Conservation (phyloP, 1,140 invertebrate genomes). For the Anoplolepis gracilipes region DNA sequence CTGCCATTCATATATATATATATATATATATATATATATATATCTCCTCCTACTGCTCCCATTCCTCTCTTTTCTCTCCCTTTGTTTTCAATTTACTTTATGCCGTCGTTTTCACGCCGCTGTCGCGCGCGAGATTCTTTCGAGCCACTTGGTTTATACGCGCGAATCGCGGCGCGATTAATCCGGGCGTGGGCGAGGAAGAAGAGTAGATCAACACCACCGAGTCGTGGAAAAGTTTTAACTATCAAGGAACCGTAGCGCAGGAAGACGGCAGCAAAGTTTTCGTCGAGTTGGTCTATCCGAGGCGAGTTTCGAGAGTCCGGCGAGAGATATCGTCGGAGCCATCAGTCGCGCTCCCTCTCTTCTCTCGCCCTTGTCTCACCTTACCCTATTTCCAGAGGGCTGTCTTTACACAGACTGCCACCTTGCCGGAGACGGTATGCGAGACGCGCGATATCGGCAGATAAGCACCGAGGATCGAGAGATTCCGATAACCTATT, state of each 20-base stretch:
- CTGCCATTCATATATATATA: no score
- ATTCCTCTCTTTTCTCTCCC: neutral
- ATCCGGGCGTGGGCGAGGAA: conserved; percentile 70
- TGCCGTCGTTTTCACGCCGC: conserved; percentile 70
- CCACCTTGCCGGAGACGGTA: neutral
- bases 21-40: no score
- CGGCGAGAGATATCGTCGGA: conserved; percentile 77
- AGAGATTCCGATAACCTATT: conserved; percentile 46
- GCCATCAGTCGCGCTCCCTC: conserved; percentile 66
- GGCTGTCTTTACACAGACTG: conserved; percentile 5
- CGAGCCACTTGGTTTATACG: conserved; percentile 69
- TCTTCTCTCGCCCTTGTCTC: conserved; percentile 8
- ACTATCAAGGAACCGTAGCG: conserved; percentile 71
- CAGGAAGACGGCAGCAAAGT: conserved; percentile 72
- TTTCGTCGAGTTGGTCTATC: conserved; percentile 70
- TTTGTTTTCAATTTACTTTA: conserved; percentile 72
- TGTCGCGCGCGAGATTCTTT: conserved; percentile 60
- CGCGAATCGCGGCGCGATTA: conserved; percentile 68
- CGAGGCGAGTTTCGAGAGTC: conserved; percentile 73
- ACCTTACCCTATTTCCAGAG: conserved; percentile 37
- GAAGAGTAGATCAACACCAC: conserved; percentile 75
- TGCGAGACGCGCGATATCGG: neutral
- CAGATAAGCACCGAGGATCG: no score
- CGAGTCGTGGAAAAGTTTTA: conserved; percentile 69
- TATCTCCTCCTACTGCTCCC: no score